A percentile compares a stretch with the other conserved stretches of the same genome.
Evolutionary conservation across 2,113 vertebrate species (phyloP).

Genomic region (Notothenia rossii): DNA sequence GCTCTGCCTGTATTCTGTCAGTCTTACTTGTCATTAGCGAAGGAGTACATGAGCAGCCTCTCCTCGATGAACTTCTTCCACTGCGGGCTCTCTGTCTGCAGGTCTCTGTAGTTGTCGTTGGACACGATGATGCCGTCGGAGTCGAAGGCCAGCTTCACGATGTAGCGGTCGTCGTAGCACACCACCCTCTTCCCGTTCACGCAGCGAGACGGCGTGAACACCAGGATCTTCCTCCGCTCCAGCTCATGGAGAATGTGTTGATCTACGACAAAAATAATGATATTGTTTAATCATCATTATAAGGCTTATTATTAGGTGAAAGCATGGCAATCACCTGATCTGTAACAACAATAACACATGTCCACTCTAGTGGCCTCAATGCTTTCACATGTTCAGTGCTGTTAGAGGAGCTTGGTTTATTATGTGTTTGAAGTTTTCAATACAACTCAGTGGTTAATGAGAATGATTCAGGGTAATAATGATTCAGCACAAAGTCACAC

Average conservation of each 20-base stretch:
- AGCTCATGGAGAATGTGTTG: conserved; percentile 89
- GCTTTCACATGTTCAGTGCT: too few relatives aligned
- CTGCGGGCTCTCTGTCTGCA: conserved; percentile 90
- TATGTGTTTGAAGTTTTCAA: too few relatives aligned
- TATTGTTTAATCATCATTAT: background rate
- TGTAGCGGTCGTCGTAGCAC: conserved; percentile 93
- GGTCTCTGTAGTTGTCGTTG: conserved; percentile 93
- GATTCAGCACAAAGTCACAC: too few relatives aligned
- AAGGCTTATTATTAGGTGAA: background rate
- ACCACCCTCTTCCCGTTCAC: conserved; percentile 91
- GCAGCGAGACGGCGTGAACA: conserved; percentile 90
- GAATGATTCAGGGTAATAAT: too few relatives aligned
- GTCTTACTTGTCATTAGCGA: conserved; percentile 91
- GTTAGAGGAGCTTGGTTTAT: too few relatives aligned
- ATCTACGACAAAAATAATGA: conserved; percentile 73
- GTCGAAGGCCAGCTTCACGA: conserved; percentile 89
- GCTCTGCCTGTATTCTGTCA: too few relatives aligned
- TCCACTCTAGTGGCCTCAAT: background rate
- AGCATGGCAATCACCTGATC: too few relatives aligned
- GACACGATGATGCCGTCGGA: conserved; percentile 91
- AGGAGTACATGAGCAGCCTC: conserved; percentile 93
- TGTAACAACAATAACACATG: too few relatives aligned
- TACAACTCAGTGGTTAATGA: too few relatives aligned
- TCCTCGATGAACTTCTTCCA: conserved; percentile 96
- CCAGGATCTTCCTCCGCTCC: conserved; percentile 87